These are phyloP conservation scores for Mus minutoides DNA, from an alignment of 2,797 vertebrate species.

Conservation along the genomic window DNA sequence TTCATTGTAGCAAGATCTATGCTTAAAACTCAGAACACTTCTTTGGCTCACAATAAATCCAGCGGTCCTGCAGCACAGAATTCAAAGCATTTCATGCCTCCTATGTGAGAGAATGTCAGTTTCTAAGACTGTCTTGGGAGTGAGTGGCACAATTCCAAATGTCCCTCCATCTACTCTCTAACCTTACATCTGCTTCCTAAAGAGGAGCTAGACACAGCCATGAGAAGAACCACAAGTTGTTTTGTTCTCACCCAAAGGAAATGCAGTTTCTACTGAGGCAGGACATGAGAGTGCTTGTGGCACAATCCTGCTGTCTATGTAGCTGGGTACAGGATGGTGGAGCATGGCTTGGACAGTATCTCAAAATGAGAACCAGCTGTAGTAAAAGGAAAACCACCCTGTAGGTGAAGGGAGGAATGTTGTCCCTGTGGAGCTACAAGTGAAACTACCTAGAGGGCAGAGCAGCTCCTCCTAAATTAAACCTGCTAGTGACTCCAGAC, in stretches of 20 bases:
- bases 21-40: conserved; percentile 44
- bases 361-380: conserved; percentile 86
- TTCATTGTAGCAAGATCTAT: conserved; percentile 51
- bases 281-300: background rate
- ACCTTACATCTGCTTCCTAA: conserved; percentile 42
- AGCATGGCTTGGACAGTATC: conserved; percentile 74
- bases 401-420: conserved; percentile 68
- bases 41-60: conserved; percentile 40
- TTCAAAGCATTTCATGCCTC: conserved; percentile 31
- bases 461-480: conserved; percentile 87
- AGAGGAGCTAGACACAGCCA: background rate
- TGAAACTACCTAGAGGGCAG: conserved; percentile 82
- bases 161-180: conserved; percentile 8
- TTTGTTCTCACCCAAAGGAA: conserved; percentile 85
- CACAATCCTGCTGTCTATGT: conserved; percentile 78
- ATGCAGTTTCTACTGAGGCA: conserved; percentile 69
- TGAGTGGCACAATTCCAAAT: conserved; percentile 36
- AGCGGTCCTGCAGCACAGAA: conserved; percentile 28
- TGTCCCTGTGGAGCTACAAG: conserved; percentile 86
- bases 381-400: conserved; percentile 82
- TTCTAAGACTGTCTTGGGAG: conserved; percentile 58
- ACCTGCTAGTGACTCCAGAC: conserved; percentile 85
- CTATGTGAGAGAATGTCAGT: conserved; percentile 45
- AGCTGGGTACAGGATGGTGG: conserved; percentile 80
- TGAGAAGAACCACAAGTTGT: conserved; percentile 56